Conservation (phyloP, 2,797 vertebrate genomes). For the Gobio occitaniae region DNA sequence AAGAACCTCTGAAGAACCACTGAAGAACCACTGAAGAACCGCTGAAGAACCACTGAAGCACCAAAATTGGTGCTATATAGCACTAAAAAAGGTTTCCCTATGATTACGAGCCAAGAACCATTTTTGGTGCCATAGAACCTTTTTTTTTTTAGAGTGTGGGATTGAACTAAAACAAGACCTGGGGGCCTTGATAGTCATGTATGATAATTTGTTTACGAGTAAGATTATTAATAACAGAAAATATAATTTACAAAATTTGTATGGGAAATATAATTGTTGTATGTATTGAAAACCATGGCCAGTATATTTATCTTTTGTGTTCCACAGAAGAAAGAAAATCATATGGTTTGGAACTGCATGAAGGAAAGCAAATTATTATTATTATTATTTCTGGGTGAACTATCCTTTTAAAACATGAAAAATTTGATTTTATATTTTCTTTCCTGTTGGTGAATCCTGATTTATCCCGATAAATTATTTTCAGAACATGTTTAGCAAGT, state of each 20-base stretch:
- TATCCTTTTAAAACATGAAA: no score
- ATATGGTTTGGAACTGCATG: neutral
- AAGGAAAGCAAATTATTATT: neutral
- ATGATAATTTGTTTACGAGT: neutral
- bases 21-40: no score
- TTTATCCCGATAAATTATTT: neutral
- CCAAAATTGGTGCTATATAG: no score
- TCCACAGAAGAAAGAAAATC: neutral
- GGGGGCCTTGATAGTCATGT: neutral
- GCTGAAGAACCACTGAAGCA: no score
- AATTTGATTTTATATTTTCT: neutral
- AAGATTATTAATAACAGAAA: neutral
- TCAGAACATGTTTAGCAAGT: neutral
- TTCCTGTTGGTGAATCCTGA: neutral
- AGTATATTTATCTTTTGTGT: neutral
- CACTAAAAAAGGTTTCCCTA: no score
- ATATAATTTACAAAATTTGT: neutral
- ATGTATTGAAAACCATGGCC: neutral
- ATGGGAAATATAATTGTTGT: neutral
- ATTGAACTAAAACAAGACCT: constrained; percentile 5
- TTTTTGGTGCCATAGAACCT: no score
- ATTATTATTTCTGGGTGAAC: neutral
- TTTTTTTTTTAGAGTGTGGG: no score
- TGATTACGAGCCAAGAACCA: no score
- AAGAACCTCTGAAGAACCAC: no score